A percentile compares a stretch with the other conserved stretches of the same genome.
Evolutionary conservation across 2,113 vertebrate genomes (phyloP).

Genomic region (Entomyzon cyanotis): DNA sequence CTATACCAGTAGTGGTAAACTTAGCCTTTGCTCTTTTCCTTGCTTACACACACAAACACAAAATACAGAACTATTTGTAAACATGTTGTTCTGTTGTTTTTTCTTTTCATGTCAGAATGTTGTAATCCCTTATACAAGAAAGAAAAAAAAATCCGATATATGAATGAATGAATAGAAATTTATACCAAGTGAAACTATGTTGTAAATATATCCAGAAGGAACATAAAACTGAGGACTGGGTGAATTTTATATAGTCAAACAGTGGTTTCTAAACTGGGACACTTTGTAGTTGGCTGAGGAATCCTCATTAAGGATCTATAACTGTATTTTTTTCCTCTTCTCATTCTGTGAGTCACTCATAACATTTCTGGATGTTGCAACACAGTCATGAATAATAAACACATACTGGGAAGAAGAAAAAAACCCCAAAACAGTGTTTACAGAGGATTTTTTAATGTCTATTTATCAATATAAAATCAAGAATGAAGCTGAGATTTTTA

Average conservation of each 20-base stretch:
- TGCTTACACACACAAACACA: neutral
- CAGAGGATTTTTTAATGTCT: neutral
- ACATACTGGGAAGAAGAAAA: neutral
- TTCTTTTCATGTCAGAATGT: neutral
- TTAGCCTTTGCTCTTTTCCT: neutral
- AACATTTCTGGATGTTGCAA: conserved; percentile 40
- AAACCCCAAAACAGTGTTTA: neutral
- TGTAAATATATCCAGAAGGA: neutral
- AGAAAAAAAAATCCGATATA: accelerated
- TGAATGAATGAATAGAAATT: neutral
- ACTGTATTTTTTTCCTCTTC: conserved; percentile 20
- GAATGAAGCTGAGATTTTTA: neutral
- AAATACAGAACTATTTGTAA: neutral
- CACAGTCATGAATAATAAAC: conserved; percentile 39
- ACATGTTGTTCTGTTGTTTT: neutral
- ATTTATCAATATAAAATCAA: conserved; percentile 24
- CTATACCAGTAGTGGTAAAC: neutral
- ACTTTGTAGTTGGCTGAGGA: neutral
- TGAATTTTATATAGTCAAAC: neutral
- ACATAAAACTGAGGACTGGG: neutral
- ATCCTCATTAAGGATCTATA: neutral
- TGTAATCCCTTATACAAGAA: neutral
- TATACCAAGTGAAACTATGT: neutral
- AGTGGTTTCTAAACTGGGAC: neutral
- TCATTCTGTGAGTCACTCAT: conserved; percentile 22